Conservation (phyloP, 2,113 vertebrate species). For the Pedionomus torquatus region DNA sequence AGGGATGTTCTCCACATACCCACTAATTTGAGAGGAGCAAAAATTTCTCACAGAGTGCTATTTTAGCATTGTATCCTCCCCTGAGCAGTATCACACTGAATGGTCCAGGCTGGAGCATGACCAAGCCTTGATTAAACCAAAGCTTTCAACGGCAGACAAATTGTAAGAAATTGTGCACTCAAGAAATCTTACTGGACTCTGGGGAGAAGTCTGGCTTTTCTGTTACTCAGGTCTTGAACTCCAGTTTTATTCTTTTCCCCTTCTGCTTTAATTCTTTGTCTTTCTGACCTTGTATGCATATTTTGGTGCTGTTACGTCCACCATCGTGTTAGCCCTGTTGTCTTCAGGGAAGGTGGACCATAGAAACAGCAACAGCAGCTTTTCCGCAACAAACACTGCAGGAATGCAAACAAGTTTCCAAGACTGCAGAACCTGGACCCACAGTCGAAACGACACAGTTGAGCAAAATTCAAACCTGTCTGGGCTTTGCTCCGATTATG, state of each 20-base stretch:
- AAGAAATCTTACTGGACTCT: background rate
- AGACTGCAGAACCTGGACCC: background rate
- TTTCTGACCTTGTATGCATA: background rate
- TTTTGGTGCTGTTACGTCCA: background rate
- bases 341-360: background rate
- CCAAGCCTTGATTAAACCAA: background rate
- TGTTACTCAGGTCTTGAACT: background rate
- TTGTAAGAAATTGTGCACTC: background rate
- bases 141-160: background rate
- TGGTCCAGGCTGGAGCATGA: background rate
- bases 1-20: background rate
- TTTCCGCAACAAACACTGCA: background rate
- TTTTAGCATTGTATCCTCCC: background rate
- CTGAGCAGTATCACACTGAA: background rate
- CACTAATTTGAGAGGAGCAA: background rate
- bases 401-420: background rate
- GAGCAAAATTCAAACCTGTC: background rate
- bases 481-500: background rate
- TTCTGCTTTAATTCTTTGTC: background rate
- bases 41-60: background rate
- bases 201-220: background rate
- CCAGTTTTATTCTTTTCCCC: background rate
- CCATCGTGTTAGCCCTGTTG: background rate
- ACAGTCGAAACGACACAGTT: background rate
- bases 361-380: background rate